Evolutionary conservation across 2,113 vertebrate genomes (phyloP).

Genomic region (Salvelinus fontinalis): DNA sequence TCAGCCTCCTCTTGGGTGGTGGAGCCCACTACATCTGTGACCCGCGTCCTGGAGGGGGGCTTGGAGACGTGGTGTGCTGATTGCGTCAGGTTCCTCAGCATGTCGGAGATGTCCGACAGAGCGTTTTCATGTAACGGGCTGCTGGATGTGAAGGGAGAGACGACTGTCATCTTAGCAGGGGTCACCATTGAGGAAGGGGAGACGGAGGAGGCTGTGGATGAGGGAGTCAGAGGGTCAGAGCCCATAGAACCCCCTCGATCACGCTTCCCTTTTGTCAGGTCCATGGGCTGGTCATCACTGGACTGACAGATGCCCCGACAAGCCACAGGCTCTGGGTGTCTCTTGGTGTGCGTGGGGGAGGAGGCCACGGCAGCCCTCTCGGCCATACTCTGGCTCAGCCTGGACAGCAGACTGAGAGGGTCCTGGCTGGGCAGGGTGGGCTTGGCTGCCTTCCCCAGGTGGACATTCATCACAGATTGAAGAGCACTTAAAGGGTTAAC

Average conservation of each 20-base stretch:
- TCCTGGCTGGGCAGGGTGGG: constrained; percentile 91
- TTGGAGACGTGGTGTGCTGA: constrained; percentile 83
- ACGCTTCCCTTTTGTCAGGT: constrained; percentile 96
- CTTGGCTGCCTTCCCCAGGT: constrained; percentile 97
- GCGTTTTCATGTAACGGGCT: constrained; percentile 96
- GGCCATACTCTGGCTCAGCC: constrained; percentile 96
- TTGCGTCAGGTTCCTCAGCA: constrained; percentile 97
- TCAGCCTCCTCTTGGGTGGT: constrained; percentile 87
- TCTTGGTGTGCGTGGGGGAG: constrained; percentile 86
- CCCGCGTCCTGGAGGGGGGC: constrained; percentile 85
- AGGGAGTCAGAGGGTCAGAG: constrained; percentile 86
- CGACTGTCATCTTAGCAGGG: constrained; percentile 87
- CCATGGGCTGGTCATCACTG: constrained; percentile 95
- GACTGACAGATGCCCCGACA: constrained; percentile 88
- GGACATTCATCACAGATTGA: constrained; percentile 99
- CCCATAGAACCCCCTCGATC: constrained; percentile 86
- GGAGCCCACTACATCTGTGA: constrained; percentile 83
- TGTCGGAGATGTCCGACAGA: constrained; percentile 97
- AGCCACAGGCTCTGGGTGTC: constrained; percentile 75
- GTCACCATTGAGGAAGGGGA: constrained; percentile 87
- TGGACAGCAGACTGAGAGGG: constrained; percentile 97
- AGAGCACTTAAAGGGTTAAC: constrained; percentile 97
- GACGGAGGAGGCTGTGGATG: constrained; percentile 85
- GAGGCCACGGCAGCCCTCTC: constrained; percentile 93
- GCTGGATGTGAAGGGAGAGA: constrained; percentile 89